Evolutionary conservation across 64 coral and sea anemone species (phyloP), one percentile per base, ranked within the genome.

Genomic region (Montipora cactus): DNA sequence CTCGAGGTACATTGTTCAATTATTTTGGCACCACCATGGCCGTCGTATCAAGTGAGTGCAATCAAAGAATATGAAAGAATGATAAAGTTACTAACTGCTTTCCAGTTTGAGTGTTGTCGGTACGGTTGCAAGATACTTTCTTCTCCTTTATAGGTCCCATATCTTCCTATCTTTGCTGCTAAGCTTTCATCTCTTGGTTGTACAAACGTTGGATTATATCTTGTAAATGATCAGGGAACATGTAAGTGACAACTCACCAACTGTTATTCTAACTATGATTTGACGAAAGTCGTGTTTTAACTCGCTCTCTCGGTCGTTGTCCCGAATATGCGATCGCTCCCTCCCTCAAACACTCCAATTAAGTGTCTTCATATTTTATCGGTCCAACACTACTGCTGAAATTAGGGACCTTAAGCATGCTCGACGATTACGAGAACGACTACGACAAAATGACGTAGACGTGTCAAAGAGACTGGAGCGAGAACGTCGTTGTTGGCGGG

Each of bases 101-200:
- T 13, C 11, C 52, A 55, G 52, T 55, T 5, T 10, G 28, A 37
- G 28, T 37, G 28, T 37, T 37, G 28, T 37, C 22, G 0, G 5
- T 5, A 16, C 4, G 18, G 10, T 74, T 25, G 71, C n/a, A 74
- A 25, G 20, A 28, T 74, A 49, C 46, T 44, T 85, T 23, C 18
- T 18, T 83, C 45, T 21, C 2, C 5, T 68, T 7, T 49, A 11
- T 46, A 84, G 81, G 81, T 84, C 69, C 81, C 81, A 10, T 68
- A 69, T 84, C 37, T 84, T 47, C 81, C 81, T 8, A 21, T 68
- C 10, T 84, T 84, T 67, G 62, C 81, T 49, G 59, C 47, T 44
- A 84, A 84, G 59, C 62, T 84, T 16, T 48, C 59, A 67, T 70
- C 81, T 49, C 81, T 84, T 84, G 61, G 81, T 70, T 69, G 66